Evolutionary conservation across 2,797 vertebrate species (phyloP).

Genomic region (Rhinella marina): DNA sequence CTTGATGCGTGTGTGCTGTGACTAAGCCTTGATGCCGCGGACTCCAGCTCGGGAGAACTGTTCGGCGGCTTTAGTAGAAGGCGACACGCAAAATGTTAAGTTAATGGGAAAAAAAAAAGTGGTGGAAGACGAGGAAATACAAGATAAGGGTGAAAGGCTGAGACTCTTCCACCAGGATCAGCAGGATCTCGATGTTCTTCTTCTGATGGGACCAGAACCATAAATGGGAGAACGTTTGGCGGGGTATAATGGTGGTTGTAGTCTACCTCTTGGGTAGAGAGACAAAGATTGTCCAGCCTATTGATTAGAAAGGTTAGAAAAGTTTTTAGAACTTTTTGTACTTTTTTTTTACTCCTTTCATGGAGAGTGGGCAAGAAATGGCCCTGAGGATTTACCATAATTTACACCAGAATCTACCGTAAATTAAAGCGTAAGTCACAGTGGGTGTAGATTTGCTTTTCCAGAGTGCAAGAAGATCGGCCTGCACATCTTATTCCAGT

Average conservation of each 20-base stretch:
- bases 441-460: no score
- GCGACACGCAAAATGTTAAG: constrained; percentile 32
- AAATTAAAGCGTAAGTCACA: no score
- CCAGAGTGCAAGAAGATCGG: no score
- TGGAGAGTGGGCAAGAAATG: no score
- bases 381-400: no score
- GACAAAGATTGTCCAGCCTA: no score
- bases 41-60: constrained; percentile 41
- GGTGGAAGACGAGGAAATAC: background rate
- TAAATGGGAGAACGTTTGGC: background rate
- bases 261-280: no score
- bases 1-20: constrained; percentile 50
- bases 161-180: background rate
- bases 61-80: constrained; percentile 30
- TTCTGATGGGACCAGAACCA: background rate
- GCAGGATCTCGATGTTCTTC: background rate
- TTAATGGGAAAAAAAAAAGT: constrained; percentile 13
- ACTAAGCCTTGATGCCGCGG: constrained; percentile 53
- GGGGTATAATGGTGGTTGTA: background rate
- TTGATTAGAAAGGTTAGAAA: background rate
- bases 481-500: no score
- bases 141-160: background rate
- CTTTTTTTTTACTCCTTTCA: no score
- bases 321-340: no score
- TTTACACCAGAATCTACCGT: no score